Base-by-base conservation (phyloP, 2,888 invertebrate species). In the Camponotus fellah region DNA sequence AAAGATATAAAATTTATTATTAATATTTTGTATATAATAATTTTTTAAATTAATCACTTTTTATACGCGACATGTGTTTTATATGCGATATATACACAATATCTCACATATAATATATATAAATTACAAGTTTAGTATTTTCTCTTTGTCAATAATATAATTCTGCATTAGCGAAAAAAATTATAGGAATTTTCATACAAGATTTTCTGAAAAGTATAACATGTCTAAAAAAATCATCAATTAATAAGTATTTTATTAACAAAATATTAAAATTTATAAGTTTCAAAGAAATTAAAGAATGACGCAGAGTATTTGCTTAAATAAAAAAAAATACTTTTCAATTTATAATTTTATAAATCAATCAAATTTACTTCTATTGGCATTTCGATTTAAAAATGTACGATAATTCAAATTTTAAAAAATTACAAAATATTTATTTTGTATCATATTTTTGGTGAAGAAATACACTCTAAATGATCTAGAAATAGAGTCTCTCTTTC, bases 1-100 rank as follows among this genome's bases (percentile, higher is more conserved):
- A 10, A 77, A 77, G 9, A 32, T 43, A 12, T 43, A 32, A 6
- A 43, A 14, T 43, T 68, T 68, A 77, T 43, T 58, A 58, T 26
- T 43, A 43, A 74, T 8, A 26, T 43, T 12, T 12, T 12, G 4
- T 46, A 46, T n/a, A n/a, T n/a, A n/a, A n/a, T 46, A 46, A 46
- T 46, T 46, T 46, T 46, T 46, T 46, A 46, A 46, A 46, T 46
- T 46, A 43, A 12, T 60, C 60, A 74, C 60, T 26, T 26, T 26
- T 26, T 26, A 26, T 26, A 26, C 2, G 26, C 0, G 26, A 26
- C 26, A 26, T 26, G 26, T 26, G 26, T 26, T 26, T 26, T 26
- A 26, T 26, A 26, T 26, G 26, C 2, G 26, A 26, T 26, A 2
- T 26, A 26, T 17, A 26, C 12, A 26, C 17, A 9, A 56, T 6